phyloP scores from a whole-genome alignment of 2,113 vertebrate species.

The Boulengeromyrus knoepffleri region DNA sequence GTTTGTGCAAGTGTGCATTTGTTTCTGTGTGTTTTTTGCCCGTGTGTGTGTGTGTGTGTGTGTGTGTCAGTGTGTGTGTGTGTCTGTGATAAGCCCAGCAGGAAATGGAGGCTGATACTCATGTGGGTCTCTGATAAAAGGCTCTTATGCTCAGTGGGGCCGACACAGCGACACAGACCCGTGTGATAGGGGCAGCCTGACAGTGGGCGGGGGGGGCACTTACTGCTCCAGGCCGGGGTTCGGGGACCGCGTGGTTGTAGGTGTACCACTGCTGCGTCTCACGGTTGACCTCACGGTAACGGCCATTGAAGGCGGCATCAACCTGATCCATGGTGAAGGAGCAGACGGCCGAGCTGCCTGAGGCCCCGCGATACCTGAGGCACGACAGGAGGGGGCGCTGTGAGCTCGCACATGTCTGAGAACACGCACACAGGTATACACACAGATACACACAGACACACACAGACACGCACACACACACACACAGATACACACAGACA shows the following conservation, averaged over 20 bases:
- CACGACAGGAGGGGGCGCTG: neutral
- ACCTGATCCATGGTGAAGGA: slow-evolving; percentile 83
- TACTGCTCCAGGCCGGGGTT: slow-evolving; percentile 82
- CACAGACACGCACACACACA: too few relatives aligned
- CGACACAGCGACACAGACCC: too few relatives aligned
- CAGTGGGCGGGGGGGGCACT: slow-evolving; percentile 25
- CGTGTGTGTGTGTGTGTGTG: neutral
- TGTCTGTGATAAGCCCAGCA: neutral
- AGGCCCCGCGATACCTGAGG: slow-evolving; percentile 74
- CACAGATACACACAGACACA: neutral
- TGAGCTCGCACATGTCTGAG: neutral
- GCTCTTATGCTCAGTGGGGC: neutral
- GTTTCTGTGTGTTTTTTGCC: neutral
- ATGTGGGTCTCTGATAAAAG: neutral
- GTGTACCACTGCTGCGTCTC: slow-evolving; percentile 96
- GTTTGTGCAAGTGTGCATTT: neutral
- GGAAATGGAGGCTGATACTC: neutral
- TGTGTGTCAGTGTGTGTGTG: neutral
- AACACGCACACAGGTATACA: neutral
- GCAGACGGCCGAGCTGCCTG: slow-evolving; percentile 81
- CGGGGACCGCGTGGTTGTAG: slow-evolving; percentile 68
- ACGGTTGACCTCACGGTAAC: slow-evolving; percentile 86
- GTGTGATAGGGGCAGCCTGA: neutral
- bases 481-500: neutral
- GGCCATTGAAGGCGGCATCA: slow-evolving; percentile 71